Evolutionary conservation across 2,797 vertebrate genomes (phyloP).

Genomic region (Enteromius afrohamiltoni): DNA sequence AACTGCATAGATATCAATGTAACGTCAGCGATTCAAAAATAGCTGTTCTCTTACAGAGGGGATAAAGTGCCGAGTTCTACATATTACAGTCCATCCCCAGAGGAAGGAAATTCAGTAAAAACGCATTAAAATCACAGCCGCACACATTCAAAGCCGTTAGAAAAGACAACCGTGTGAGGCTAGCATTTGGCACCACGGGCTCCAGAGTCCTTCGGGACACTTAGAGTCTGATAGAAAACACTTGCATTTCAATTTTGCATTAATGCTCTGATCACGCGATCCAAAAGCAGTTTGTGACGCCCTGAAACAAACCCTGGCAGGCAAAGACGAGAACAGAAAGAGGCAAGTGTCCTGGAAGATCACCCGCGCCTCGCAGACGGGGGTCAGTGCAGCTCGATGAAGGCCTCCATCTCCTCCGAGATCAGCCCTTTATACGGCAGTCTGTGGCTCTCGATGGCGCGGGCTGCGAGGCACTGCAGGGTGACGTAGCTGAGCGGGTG

Average conservation of each 20-base stretch:
- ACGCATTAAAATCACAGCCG: neutral
- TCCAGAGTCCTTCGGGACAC: neutral
- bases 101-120: constrained; percentile 28
- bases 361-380: neutral
- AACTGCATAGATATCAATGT: constrained; percentile 69
- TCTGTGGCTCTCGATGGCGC: constrained; percentile 90
- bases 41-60: constrained; percentile 46
- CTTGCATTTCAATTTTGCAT: neutral
- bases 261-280: constrained; percentile 1
- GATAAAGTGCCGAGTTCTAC: constrained; percentile 53
- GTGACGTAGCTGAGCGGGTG: constrained; percentile 91
- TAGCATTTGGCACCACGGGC: constrained; percentile 42
- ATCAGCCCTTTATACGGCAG: constrained; percentile 94
- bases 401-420: constrained; percentile 94
- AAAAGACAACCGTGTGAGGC: constrained; percentile 22
- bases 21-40: constrained; percentile 48
- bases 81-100: constrained; percentile 26
- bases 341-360: constrained; percentile 35
- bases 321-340: constrained; percentile 52
- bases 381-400: constrained; percentile 92
- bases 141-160: neutral
- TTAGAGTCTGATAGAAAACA: constrained; percentile 1
- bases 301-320: constrained; percentile 6
- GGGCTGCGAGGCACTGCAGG: constrained; percentile 96
- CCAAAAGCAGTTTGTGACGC: constrained; percentile 28